A percentile compares a stretch with the other conserved stretches of the same genome.
phyloP scores from a whole-genome alignment of 2,113 vertebrate species.

The Oreochromis aureus region DNA sequence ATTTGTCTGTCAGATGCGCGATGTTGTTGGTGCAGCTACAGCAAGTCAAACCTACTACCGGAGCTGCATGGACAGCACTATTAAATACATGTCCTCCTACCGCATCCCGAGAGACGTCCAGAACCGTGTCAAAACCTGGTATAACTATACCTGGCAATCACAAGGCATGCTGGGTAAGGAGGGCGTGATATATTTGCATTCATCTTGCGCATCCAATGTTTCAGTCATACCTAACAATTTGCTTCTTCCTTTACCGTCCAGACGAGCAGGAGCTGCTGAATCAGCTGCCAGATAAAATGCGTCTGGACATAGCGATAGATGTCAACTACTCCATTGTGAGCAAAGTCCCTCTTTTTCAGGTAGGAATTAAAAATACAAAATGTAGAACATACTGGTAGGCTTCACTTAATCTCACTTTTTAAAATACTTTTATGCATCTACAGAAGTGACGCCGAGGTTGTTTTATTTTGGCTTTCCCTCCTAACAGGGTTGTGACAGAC shows the following conservation, averaged over 20 bases:
- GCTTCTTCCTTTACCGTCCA: slow-evolving; percentile 35
- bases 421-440: neutral
- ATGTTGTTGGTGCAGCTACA: slow-evolving; percentile 91
- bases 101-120: slow-evolving; percentile 87
- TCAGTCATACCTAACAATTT: neutral
- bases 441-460: neutral
- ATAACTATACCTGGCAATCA: slow-evolving; percentile 95
- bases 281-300: slow-evolving; percentile 96
- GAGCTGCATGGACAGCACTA: slow-evolving; percentile 91
- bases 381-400: neutral
- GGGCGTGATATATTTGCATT: neutral
- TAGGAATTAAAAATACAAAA: slow-evolving; percentile 29
- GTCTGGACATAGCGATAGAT: slow-evolving; percentile 88
- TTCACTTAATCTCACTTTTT: neutral
- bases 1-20: slow-evolving; percentile 82
- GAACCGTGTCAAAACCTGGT: slow-evolving; percentile 94
- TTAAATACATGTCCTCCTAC: slow-evolving; percentile 96
- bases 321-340: slow-evolving; percentile 94
- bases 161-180: slow-evolving; percentile 98
- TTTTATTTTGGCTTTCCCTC: neutral
- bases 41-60: slow-evolving; percentile 91
- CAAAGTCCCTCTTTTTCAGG: slow-evolving; percentile 96
- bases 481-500: slow-evolving; percentile 89
- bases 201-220: accelerated
- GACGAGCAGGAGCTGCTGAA: slow-evolving; percentile 90